Conservation (phyloP, 2,888 invertebrate genomes). For the Dryomyza anilis region DNA sequence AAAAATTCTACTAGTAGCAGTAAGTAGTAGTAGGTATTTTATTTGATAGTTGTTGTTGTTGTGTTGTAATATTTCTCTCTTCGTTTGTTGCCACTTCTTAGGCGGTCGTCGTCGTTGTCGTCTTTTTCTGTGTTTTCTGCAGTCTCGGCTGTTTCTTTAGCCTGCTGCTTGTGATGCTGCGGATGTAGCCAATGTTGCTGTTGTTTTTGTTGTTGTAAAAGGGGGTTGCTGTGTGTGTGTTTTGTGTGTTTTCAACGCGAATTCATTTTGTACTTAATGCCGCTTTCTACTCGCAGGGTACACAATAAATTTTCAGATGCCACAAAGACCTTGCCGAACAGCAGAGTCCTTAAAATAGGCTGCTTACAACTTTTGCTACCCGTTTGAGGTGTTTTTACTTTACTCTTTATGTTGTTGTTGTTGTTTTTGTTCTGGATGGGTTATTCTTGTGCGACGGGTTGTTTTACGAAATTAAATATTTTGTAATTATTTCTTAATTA, state of each 20-base stretch:
- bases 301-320: conserved; percentile 10
- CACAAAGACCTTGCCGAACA: too few relatives aligned
- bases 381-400: too few relatives aligned
- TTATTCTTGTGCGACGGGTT: too few relatives aligned
- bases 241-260: background rate
- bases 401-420: background rate
- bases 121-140: background rate
- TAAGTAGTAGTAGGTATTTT: background rate
- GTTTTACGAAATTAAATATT: too few relatives aligned
- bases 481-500: too few relatives aligned
- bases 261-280: background rate
- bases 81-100: background rate
- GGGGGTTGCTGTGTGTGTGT: background rate
- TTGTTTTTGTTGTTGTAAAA: background rate
- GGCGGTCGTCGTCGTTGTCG: background rate
- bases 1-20: too few relatives aligned
- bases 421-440: background rate
- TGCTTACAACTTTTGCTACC: too few relatives aligned
- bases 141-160: background rate
- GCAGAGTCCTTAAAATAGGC: too few relatives aligned
- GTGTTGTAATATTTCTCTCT: too few relatives aligned
- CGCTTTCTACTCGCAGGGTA: background rate
- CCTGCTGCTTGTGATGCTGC: background rate
- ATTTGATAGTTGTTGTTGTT: too few relatives aligned
- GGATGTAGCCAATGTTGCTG: background rate